These are phyloP conservation scores for Dipodomys merriami DNA, from an alignment of 2,113 vertebrate species.

Conservation along the genomic window DNA sequence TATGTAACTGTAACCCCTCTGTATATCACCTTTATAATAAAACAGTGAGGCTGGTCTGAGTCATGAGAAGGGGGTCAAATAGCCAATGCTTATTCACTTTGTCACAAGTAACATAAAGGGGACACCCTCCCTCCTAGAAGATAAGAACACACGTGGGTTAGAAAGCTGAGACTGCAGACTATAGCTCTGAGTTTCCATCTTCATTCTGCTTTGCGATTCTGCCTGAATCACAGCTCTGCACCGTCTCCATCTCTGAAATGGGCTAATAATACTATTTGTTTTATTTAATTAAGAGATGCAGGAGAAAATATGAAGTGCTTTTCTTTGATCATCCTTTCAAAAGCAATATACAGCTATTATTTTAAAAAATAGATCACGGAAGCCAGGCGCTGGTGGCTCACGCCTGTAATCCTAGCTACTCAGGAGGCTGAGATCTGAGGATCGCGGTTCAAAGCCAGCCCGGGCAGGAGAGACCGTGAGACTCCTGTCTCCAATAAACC, in stretches of 20 bases:
- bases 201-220: background rate
- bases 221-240: background rate
- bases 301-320: background rate
- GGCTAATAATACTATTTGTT: background rate
- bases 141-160: background rate
- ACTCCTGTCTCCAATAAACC: no score
- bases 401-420: no score
- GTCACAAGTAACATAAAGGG: background rate
- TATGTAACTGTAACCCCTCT: no score
- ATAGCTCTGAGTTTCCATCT: background rate
- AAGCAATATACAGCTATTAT: background rate
- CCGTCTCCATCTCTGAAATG: background rate
- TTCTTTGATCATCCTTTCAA: constrained; percentile 2
- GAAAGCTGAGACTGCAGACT: background rate
- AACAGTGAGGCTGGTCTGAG: background rate
- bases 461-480: no score
- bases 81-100: background rate
- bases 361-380: background rate
- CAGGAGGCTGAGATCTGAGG: no score
- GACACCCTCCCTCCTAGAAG: background rate
- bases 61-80: background rate
- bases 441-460: no score
- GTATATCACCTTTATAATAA: no score
- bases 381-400: no score
- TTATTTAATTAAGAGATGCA: background rate